phyloP scores from a whole-genome alignment of 2,113 vertebrate genomes.

The Diadophis punctatus region DNA sequence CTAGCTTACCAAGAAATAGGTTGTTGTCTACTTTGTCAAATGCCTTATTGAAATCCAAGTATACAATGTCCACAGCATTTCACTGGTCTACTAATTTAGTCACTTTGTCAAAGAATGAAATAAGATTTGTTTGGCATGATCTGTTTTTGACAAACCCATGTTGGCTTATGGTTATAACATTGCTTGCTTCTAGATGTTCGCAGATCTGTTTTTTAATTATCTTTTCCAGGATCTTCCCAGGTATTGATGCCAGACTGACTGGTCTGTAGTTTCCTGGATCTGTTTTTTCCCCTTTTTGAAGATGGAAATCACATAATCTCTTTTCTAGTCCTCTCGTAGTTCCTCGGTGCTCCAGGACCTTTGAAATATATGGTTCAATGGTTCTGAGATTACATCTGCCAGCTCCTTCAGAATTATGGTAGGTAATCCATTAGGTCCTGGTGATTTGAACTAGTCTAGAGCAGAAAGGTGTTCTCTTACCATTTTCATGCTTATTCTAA shows the following conservation, averaged over 20 bases:
- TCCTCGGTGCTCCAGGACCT: neutral
- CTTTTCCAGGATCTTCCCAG: neutral
- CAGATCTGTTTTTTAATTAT: neutral
- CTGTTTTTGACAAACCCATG: neutral
- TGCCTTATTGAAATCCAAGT: neutral
- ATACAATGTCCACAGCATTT: neutral
- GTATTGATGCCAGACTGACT: neutral
- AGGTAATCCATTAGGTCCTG: neutral
- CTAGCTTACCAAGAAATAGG: neutral
- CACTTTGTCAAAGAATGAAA: neutral
- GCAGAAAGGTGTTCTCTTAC: neutral
- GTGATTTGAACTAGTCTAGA: neutral
- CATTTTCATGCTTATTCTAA: neutral
- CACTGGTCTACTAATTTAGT: neutral
- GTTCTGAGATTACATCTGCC: neutral
- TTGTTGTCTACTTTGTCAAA: neutral
- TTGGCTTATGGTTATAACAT: neutral
- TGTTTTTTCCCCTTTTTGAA: neutral
- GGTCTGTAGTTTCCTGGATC: neutral
- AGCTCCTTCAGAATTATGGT: neutral
- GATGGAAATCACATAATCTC: neutral
- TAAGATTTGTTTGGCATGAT: neutral
- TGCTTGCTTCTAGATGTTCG: neutral
- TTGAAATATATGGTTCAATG: neutral
- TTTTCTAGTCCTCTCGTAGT: neutral